Evolutionary conservation across 2,797 vertebrate genomes (phyloP).

Genomic region (Cossypha niveicapilla): DNA sequence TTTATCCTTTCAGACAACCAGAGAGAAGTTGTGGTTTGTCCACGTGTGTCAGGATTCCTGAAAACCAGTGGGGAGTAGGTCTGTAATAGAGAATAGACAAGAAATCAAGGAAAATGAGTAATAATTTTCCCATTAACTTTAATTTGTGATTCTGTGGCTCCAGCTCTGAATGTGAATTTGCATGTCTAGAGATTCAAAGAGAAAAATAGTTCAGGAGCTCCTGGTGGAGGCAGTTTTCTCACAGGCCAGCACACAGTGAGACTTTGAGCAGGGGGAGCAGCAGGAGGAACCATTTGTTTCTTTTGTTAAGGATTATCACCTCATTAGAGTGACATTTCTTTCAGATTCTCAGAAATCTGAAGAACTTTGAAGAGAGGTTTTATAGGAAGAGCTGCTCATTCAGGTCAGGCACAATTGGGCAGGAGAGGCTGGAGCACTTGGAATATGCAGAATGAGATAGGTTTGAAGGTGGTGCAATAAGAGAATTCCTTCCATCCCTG

Average conservation of each 20-base stretch:
- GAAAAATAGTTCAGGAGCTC: neutral
- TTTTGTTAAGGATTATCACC: neutral
- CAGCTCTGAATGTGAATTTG: neutral
- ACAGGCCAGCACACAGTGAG: accelerated
- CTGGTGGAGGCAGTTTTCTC: neutral
- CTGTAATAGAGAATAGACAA: neutral
- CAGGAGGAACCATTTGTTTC: neutral
- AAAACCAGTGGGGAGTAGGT: neutral
- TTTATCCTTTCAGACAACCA: neutral
- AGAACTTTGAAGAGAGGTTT: neutral
- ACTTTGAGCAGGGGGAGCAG: neutral
- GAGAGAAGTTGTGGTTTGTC: neutral
- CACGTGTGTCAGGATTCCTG: neutral
- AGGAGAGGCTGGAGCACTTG: neutral
- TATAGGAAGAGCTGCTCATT: neutral
- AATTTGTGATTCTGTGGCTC: neutral
- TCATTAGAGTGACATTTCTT: neutral
- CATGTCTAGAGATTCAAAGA: neutral
- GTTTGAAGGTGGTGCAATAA: neutral
- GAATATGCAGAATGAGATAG: neutral
- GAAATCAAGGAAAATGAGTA: neutral
- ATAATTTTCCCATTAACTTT: neutral
- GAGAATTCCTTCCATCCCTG: neutral
- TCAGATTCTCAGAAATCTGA: neutral
- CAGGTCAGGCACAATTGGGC: neutral